Base-by-base conservation (phyloP, 92 coral and sea anemone genomes). In the Muricea muricata region DNA sequence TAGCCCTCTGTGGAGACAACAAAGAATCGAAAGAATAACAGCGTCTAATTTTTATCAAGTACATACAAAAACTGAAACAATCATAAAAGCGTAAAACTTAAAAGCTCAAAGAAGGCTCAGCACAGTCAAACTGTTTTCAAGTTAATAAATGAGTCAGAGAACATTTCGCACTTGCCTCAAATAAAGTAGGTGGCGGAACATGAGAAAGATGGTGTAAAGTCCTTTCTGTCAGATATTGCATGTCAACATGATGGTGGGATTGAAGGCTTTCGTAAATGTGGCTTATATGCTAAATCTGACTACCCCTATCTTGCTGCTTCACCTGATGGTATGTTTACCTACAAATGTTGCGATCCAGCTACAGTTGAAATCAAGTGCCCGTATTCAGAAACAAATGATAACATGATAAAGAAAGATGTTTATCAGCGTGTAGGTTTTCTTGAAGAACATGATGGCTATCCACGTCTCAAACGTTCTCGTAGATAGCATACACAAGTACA, bases 41-140 rank as follows among this genome's bases (percentile, higher is more conserved):
- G 87, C 87, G 7, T 83, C 87, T 12, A 89, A 80, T 54, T 37
- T 85, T 60, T 81, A 88, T 75, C 67, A 75, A 8, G 86, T 89
- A 21, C 33, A 33, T 23, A 70, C 92, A 30, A 85, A 84, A 75
- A 75, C 89, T 17, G 63, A 88, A 28, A 76, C 55, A 14, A 18
- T 88, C 55, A 35, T 89, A 45, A 89, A 79, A 23, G 33, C n/a
- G 34, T 17, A 85, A 56, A 39, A 26, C 68, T n/a, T 48, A 71
- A 86, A 47, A 42, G 76, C 61, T 39, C 5, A 39, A 79, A 79
- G 61, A 88, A 84, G 50, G 61, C 45, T 20, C 18, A 41, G 10
- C 77, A 76, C 55, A 73, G 84, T 23, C 88, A 78, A 31, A 24
- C 55, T 32, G 85, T 80, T 48, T 33, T 20, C 32, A 37, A 65